Conservation (phyloP, 2,113 vertebrate genomes). For the Hemicordylus capensis region DNA sequence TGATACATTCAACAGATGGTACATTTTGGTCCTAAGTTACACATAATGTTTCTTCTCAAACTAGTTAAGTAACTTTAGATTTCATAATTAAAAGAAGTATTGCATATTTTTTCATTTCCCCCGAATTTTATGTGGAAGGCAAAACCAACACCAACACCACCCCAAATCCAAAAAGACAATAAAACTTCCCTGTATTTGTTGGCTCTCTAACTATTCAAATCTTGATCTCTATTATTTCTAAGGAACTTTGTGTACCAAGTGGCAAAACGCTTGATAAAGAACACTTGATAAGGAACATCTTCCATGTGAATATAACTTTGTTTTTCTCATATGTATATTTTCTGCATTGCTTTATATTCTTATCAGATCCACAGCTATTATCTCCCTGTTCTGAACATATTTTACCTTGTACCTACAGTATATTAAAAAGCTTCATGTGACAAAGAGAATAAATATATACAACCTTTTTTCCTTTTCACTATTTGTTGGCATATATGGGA, state of each 20-base stretch:
- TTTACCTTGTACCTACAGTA: accelerated
- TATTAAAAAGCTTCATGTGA: background rate
- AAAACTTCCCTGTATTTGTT: background rate
- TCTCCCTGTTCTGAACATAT: accelerated
- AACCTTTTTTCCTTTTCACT: background rate
- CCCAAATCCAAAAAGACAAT: background rate
- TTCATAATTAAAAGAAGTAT: background rate
- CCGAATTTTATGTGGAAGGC: no score
- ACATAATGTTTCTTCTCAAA: background rate
- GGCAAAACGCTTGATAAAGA: no score
- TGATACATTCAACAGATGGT: no score
- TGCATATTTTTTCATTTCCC: background rate
- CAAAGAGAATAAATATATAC: background rate
- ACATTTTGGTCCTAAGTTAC: background rate
- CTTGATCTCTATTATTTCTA: background rate
- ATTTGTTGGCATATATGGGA: accelerated
- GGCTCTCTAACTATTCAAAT: background rate
- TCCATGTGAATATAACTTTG: background rate
- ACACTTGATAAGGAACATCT: background rate
- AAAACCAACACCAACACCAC: no score
- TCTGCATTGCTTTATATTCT: accelerated
- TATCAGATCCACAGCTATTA: background rate
- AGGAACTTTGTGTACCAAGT: background rate
- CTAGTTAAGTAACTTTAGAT: background rate
- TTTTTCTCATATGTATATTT: accelerated